These are phyloP conservation scores for Apostichopus parvimensis DNA, from an alignment of 35 echinoderm and acorn worm species.

Conservation along the genomic window DNA sequence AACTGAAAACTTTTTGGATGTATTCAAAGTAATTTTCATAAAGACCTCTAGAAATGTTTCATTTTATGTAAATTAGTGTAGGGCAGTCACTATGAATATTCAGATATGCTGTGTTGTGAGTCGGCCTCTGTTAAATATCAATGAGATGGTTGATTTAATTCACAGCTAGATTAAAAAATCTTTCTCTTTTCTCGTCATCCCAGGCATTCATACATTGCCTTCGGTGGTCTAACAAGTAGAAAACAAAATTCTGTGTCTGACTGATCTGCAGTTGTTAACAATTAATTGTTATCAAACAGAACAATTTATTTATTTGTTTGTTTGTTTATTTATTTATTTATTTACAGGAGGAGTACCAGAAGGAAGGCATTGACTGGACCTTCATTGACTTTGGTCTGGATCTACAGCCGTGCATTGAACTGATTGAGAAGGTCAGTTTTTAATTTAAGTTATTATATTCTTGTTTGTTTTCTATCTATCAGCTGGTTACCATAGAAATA, in stretches of 20 bases:
- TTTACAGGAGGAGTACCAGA: constrained; percentile 93
- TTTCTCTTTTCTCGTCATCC: no score
- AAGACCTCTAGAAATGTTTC: no score
- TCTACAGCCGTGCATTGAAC: constrained; percentile 98
- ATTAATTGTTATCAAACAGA: not conserved
- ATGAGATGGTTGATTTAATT: no score
- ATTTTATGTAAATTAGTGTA: no score
- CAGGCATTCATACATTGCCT: no score
- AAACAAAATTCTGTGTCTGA: not conserved
- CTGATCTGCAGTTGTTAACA: not conserved
- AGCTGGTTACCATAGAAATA: no score
- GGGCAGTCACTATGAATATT: no score
- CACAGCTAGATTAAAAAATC: no score
- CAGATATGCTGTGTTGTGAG: not conserved
- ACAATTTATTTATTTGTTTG: not conserved
- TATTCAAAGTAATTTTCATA: no score
- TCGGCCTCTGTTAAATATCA: not conserved
- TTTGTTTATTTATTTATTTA: constrained; percentile 2
- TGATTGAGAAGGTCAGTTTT: constrained; percentile 91
- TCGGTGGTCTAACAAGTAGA: no score
- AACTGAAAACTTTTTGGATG: no score
- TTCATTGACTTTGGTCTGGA: constrained; percentile 99
- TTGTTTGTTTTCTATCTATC: no score
- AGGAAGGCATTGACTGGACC: constrained; percentile 94
- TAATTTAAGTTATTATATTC: not conserved